Base-by-base conservation (phyloP, 2,113 vertebrate species). In the Leptodactylus fuscus region DNA sequence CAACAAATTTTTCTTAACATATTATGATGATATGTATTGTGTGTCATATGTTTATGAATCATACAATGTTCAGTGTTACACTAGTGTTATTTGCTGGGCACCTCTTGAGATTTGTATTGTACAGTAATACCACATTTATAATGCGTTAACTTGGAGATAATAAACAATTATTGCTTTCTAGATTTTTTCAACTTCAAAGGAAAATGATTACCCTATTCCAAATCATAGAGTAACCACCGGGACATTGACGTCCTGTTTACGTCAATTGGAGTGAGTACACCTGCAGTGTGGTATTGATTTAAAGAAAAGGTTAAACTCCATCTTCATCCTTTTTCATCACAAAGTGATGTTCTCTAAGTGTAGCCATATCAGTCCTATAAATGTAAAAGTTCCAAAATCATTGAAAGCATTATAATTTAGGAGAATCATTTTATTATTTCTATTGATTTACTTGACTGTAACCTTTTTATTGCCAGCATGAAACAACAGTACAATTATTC, bases 241-340 rank as follows among this genome's bases (percentile, higher is more conserved):
- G 44, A 48, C 44, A 75, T 49, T 75, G 73, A 75, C 73, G 73
- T 75, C 44, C 73, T 75, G 24, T 49, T 51, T 48, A 75, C 73
- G 73, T 75, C 73, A 75, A 49, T 49, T 29, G 73, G 73, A 75
- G 48, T 29, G 46, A 49, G 73, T 75, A 46, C 46, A 49, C 73
- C 73, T 75, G 73, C 73, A 51, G 73, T 29, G 73, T 75, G 12
- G 22, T 75, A 75, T 75, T 75, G 73, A 75, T 75, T 75, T 75
- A 48, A 48, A 49, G 29, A 49, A 75, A 75, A 75, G 41, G 73
- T 75, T 75, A 75, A 44, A 75, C 44, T 75, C 22, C 73, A 49
- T 16, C 41, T 32, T 75, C 73, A 75, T 75, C 46, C 27, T 48
- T 74, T 74, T 75, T 75, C 27, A 49, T 16, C n/a, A 48, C 44